Evolutionary conservation across 2,888 invertebrate species (phyloP).

Genomic region (Tenthredo amoena): DNA sequence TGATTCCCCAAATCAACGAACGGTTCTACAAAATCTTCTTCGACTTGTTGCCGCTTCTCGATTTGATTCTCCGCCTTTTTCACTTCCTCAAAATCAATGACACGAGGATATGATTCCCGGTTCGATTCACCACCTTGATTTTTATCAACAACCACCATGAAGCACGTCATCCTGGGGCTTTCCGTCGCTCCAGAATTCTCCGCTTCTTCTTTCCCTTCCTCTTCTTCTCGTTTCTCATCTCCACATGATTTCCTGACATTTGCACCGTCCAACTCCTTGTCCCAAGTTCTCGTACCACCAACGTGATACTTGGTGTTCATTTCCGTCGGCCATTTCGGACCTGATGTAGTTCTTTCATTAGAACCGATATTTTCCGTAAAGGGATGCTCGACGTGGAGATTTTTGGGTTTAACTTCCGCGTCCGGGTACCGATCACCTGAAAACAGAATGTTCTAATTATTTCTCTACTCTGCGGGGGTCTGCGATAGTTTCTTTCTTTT

Average conservation of each 20-base stretch:
- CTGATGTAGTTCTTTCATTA: constrained; percentile 56
- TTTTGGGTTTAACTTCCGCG: neutral
- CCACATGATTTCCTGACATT: constrained; percentile 4
- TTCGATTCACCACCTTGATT: constrained; percentile 16
- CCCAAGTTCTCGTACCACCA: constrained; percentile 66
- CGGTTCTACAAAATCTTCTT: neutral
- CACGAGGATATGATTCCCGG: neutral
- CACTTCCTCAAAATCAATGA: neutral
- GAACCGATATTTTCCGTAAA: neutral
- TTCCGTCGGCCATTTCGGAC: constrained; percentile 67
- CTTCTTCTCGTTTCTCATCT: constrained; percentile 19
- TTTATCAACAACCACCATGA: constrained; percentile 56
- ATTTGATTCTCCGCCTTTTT: constrained; percentile 47
- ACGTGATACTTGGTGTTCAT: constrained; percentile 61
- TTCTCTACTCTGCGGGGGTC: neutral
- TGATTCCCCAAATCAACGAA: neutral
- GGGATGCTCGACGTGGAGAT: neutral
- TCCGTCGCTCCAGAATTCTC: neutral
- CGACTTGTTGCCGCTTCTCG: constrained; percentile 42
- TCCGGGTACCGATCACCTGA: neutral
- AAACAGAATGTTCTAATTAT: neutral
- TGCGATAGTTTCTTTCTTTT: neutral
- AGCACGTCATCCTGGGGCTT: constrained; percentile 55
- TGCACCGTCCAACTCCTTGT: constrained; percentile 57
- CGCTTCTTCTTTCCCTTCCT: neutral